Evolutionary conservation across 2,888 invertebrate species (phyloP).

Genomic region (Tipula unca): DNA sequence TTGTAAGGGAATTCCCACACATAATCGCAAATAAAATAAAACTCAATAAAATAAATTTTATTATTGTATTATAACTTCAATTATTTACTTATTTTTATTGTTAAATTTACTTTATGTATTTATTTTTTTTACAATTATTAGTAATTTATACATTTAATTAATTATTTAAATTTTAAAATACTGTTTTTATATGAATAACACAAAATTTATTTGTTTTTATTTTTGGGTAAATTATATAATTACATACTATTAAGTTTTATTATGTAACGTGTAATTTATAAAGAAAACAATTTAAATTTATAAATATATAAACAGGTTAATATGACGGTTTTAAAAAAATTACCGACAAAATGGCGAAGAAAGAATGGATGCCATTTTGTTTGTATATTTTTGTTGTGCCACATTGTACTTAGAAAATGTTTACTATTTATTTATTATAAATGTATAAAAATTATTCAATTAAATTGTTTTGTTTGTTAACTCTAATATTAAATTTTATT

Average conservation of each 20-base stretch:
- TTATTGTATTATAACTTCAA: not conserved
- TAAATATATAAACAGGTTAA: not conserved
- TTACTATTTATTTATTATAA: not conserved
- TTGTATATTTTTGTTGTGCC: not conserved
- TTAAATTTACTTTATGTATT: not conserved
- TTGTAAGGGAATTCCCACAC: not conserved
- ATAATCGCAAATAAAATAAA: not conserved
- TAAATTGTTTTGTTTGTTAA: not conserved
- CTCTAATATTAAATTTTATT: not conserved
- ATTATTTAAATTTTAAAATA: not conserved
- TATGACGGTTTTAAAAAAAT: not conserved
- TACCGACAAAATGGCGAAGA: not conserved
- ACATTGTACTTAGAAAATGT: not conserved
- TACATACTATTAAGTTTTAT: not conserved
- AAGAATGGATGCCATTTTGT: not conserved
- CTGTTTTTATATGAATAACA: not conserved
- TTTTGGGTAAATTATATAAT: not conserved
- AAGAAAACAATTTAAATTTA: not conserved
- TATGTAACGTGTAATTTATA: not conserved
- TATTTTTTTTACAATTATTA: not conserved
- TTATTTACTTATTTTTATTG: not conserved
- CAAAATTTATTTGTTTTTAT: not conserved
- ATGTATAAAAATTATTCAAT: not conserved
- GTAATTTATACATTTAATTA: not conserved
- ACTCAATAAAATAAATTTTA: not conserved